phyloP scores from a whole-genome alignment of 1,140 invertebrate genomes.

The Daktulosphaira vitifoliae region DNA sequence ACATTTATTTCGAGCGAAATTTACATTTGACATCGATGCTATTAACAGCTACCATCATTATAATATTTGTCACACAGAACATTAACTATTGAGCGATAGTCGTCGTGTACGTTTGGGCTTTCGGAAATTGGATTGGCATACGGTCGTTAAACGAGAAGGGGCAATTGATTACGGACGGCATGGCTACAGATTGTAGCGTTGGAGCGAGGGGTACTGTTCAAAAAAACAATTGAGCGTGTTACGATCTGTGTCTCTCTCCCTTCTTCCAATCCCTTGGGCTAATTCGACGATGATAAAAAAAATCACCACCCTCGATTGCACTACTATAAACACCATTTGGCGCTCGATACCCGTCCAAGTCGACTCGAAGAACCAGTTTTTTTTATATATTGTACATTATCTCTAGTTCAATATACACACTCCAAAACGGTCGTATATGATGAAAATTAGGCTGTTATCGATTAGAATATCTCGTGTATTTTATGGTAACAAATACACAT shows the following conservation, averaged over 20 bases:
- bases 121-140: conserved; percentile 5
- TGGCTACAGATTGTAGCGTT: neutral
- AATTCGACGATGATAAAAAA: conserved; percentile 30
- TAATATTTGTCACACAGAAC: too few species aligned
- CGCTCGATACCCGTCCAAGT: neutral
- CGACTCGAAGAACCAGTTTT: conserved; percentile 18
- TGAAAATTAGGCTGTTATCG: too few species aligned
- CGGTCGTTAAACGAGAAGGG: neutral
- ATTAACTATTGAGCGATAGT: too few species aligned
- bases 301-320: conserved; percentile 13
- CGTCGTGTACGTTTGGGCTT: too few species aligned
- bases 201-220: conserved; percentile 1
- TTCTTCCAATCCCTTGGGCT: conserved; percentile 21
- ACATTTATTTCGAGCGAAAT: too few species aligned
- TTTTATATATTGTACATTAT: neutral
- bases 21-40: too few species aligned
- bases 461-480: too few species aligned
- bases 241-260: neutral
- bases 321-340: conserved; percentile 23
- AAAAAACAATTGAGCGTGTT: conserved; percentile 10
- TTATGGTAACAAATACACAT: too few species aligned
- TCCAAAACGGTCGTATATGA: too few species aligned
- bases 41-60: too few species aligned
- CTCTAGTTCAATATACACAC: too few species aligned
- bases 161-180: neutral